Evolutionary conservation across 2,113 vertebrate species (phyloP).

Genomic region (Pao palembangensis): DNA sequence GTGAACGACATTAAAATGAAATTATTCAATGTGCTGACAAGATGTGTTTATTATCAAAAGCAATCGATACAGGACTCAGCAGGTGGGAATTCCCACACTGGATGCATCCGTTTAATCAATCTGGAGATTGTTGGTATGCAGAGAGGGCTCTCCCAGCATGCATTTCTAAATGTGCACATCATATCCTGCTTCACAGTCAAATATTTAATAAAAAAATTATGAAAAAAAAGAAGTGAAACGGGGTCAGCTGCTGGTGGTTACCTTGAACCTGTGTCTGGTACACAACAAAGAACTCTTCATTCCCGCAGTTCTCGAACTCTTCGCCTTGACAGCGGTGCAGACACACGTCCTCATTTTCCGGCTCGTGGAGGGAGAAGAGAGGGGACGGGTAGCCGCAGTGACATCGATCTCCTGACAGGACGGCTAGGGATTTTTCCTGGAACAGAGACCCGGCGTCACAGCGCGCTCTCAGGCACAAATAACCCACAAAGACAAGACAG

Average conservation of each 20-base stretch:
- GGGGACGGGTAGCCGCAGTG: constrained; percentile 89
- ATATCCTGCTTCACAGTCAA: too few species aligned
- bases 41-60: too few species aligned
- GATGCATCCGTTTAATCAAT: too few species aligned
- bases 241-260: constrained; percentile 48
- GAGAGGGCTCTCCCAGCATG: too few species aligned
- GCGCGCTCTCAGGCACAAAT: neutral
- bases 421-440: constrained; percentile 89
- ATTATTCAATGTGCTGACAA: too few species aligned
- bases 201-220: too few species aligned
- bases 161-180: too few species aligned
- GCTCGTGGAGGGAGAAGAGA: constrained; percentile 88
- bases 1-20: too few species aligned
- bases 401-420: constrained; percentile 82
- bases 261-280: constrained; percentile 99
- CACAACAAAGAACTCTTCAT: constrained; percentile 83
- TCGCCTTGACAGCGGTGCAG: constrained; percentile 83
- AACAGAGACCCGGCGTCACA: constrained; percentile 10
- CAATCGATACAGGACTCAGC: too few species aligned
- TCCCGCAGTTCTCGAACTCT: constrained; percentile 93
- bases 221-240: too few species aligned
- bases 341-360: constrained; percentile 88
- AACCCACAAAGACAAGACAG: neutral
- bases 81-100: too few species aligned
- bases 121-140: too few species aligned